phyloP scores from a whole-genome alignment of 1,140 invertebrate species.

The Cylas formicarius region DNA sequence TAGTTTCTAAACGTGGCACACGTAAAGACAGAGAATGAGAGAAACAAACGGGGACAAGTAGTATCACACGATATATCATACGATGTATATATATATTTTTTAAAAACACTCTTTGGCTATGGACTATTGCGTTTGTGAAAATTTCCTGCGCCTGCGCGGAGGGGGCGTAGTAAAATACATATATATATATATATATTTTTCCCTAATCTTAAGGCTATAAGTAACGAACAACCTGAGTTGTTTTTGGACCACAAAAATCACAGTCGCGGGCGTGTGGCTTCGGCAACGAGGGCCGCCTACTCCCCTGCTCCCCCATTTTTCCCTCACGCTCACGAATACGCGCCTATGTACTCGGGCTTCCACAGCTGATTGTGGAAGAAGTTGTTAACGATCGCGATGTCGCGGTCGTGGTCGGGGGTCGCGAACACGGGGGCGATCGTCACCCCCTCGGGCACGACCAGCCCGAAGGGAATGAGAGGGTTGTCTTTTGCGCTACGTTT shows the following conservation, averaged over 20 bases:
- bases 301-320: neutral
- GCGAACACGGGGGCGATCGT: constrained; percentile 42
- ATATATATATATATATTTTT: no score
- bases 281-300: no score
- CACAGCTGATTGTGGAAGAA: constrained; percentile 52
- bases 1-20: no score
- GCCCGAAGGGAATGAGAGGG: constrained; percentile 41
- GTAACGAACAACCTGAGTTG: neutral
- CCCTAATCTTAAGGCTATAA: constrained; percentile 1
- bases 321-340: constrained; percentile 39
- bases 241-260: neutral
- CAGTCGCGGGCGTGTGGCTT: no score
- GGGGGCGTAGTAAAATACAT: no score
- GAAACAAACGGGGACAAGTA: no score
- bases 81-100: no score
- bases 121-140: no score
- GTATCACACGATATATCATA: no score
- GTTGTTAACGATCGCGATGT: constrained; percentile 47
- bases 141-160: no score
- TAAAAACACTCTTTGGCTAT: no score
- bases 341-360: constrained; percentile 50
- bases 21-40: no score
- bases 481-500: constrained; percentile 26
- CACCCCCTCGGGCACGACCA: constrained; percentile 42
- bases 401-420: constrained; percentile 40